Evolutionary conservation across 2,113 vertebrate species (phyloP).

Genomic region (Sinocyclocheilus grahami): DNA sequence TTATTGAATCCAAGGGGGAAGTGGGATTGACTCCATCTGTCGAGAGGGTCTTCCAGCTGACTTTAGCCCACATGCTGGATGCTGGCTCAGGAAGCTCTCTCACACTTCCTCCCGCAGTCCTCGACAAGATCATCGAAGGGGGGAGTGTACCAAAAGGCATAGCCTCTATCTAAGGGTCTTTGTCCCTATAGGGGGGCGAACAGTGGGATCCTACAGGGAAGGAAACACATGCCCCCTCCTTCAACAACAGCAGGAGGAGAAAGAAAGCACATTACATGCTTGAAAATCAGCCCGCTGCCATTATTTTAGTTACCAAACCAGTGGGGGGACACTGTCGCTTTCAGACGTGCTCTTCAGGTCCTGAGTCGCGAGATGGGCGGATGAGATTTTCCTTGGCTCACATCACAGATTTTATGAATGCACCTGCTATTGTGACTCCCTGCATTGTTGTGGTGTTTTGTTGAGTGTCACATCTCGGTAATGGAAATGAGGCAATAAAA

Average conservation of each 20-base stretch:
- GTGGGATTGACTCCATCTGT: constrained; percentile 51
- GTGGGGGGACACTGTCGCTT: constrained; percentile 78
- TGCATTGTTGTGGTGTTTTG: constrained; percentile 27
- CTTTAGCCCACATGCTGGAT: constrained; percentile 61
- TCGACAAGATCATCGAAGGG: constrained; percentile 76
- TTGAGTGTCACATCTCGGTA: constrained; percentile 27
- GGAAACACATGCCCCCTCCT: constrained; percentile 73
- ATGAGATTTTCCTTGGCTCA: constrained; percentile 23
- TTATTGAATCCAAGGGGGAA: constrained; percentile 17
- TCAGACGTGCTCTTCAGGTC: constrained; percentile 54
- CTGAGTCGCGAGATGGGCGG: background rate
- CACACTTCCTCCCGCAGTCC: constrained; percentile 72
- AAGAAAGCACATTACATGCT: constrained; percentile 95
- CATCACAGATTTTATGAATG: background rate
- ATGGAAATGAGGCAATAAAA: constrained; percentile 28
- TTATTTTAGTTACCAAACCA: constrained; percentile 83
- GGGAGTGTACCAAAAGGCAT: constrained; percentile 76
- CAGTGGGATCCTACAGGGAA: constrained; percentile 81
- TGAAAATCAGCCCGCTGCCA: constrained; percentile 90
- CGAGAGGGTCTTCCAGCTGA: constrained; percentile 68
- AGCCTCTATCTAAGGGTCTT: constrained; percentile 78
- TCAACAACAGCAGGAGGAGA: constrained; percentile 73
- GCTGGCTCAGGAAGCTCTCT: constrained; percentile 63
- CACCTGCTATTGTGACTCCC: constrained; percentile 15
- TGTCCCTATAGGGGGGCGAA: constrained; percentile 74